Evolutionary conservation across 2,797 vertebrate species (phyloP).

Genomic region (Chromis chromis): DNA sequence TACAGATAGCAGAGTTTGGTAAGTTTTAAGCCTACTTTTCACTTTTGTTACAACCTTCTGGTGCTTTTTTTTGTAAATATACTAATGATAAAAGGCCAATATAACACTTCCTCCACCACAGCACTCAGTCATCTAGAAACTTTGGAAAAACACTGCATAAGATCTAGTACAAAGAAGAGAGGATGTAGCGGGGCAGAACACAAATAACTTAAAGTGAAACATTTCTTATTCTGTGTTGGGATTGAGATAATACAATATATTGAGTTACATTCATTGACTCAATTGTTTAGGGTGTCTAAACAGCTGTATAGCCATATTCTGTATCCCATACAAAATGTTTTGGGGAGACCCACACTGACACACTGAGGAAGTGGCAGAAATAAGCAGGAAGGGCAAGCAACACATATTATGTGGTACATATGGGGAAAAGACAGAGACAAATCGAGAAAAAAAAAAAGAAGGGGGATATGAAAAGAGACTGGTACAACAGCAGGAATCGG

Average conservation of each 20-base stretch:
- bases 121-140: no score
- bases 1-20: neutral
- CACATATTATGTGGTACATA: neutral
- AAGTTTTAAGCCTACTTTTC: neutral
- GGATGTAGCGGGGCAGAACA: no score
- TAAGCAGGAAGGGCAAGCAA: conserved; percentile 4
- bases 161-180: no score
- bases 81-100: no score
- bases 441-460: neutral
- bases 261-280: neutral
- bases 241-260: neutral
- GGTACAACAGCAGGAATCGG: conserved; percentile 60
- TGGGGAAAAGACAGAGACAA: conserved; percentile 12
- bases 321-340: neutral
- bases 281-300: neutral
- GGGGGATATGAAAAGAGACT: conserved; percentile 43
- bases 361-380: conserved; percentile 3
- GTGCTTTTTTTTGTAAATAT: no score
- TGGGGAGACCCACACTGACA: conserved; percentile 13
- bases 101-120: no score
- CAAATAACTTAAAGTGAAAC: neutral
- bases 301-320: neutral
- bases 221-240: neutral
- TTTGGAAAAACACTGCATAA: no score
- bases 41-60: no score